Evolutionary conservation across 2,888 invertebrate genomes (phyloP).

Genomic region (Sphinx pinastri): DNA sequence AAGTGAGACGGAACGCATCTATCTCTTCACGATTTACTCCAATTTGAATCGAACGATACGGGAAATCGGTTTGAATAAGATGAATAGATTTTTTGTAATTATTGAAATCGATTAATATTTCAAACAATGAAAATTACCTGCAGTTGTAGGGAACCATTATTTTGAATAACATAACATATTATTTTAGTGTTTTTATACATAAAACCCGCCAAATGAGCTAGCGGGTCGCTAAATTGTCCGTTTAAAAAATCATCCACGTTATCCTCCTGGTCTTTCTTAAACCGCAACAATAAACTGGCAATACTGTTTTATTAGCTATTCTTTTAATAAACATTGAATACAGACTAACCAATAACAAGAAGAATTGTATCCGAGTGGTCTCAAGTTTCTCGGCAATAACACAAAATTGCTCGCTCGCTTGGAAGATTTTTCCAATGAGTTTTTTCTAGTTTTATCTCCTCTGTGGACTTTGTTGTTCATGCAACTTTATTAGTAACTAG

Average conservation of each 20-base stretch:
- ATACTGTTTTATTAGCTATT: not conserved
- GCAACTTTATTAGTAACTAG: not conserved
- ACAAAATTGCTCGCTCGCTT: conserved; percentile 8
- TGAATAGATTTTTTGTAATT: not conserved
- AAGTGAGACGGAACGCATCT: conserved; percentile 25
- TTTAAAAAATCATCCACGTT: too few relatives aligned
- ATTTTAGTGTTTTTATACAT: too few relatives aligned
- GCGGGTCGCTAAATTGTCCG: too few relatives aligned
- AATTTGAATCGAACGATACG: not conserved
- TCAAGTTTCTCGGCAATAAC: not conserved
- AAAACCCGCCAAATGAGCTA: too few relatives aligned
- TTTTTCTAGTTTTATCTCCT: not conserved
- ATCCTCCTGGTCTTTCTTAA: too few relatives aligned
- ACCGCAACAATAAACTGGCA: too few relatives aligned
- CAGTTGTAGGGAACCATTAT: not conserved
- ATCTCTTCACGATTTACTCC: conserved; percentile 26
- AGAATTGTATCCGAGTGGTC: not conserved
- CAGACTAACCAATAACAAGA: not conserved
- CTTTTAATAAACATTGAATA: not conserved
- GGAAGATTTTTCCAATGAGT: not conserved
- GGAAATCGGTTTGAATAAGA: not conserved
- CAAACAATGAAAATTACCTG: not conserved
- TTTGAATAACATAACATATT: too few relatives aligned
- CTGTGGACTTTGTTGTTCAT: not conserved
- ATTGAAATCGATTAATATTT: not conserved